phyloP scores from a whole-genome alignment of 2,113 vertebrate genomes.

The Rhinoptilus africanus region DNA sequence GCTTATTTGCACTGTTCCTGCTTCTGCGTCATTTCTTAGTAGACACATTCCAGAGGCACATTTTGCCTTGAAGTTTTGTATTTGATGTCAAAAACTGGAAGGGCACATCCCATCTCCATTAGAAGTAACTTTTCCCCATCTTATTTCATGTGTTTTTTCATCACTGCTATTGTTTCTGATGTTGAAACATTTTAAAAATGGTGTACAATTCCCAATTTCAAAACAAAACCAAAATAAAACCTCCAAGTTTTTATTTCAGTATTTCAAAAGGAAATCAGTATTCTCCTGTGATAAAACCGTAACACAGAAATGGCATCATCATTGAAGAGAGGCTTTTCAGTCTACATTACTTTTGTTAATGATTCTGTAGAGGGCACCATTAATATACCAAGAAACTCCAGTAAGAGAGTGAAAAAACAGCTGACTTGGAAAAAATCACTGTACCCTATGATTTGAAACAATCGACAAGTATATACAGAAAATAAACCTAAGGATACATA shows the following conservation, averaged over 20 bases:
- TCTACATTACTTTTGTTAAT: background rate
- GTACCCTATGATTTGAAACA: background rate
- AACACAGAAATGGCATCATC: background rate
- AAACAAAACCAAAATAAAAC: background rate
- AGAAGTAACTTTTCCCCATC: background rate
- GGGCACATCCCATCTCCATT: background rate
- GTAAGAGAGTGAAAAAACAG: background rate
- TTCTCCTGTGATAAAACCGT: background rate
- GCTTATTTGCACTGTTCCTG: background rate
- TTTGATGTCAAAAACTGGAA: background rate
- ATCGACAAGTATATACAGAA: background rate
- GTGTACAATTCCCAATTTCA: background rate
- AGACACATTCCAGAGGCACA: background rate
- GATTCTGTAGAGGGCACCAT: constrained; percentile 7
- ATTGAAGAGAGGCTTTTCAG: background rate
- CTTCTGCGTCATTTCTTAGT: background rate
- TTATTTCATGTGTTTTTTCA: background rate
- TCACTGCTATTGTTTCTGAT: background rate
- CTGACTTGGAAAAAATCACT: background rate
- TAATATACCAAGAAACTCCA: background rate
- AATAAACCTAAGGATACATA: background rate
- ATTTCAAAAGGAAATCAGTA: background rate
- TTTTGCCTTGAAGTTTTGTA: background rate
- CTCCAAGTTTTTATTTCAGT: background rate
- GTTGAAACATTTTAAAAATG: background rate